Conservation (phyloP, 1,140 invertebrate genomes). For the Maconellicoccus hirsutus region DNA sequence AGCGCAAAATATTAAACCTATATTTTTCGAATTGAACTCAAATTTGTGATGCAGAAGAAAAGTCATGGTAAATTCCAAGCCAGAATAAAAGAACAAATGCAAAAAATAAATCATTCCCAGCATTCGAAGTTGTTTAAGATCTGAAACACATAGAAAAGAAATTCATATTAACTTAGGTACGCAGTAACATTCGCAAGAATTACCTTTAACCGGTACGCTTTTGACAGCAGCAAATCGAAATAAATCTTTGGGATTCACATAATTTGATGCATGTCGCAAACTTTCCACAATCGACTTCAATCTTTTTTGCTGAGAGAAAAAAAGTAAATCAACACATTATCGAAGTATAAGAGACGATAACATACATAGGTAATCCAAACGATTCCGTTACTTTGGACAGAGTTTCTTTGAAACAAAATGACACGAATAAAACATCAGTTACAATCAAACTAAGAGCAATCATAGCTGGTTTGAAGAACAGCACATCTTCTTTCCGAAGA, state of each 20-base stretch:
- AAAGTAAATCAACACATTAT: constrained; percentile 26
- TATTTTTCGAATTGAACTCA: constrained; percentile 84
- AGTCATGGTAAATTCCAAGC: constrained; percentile 93
- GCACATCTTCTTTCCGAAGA: constrained; percentile 45
- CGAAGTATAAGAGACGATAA: background rate
- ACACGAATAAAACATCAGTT: constrained; percentile 66
- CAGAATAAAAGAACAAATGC: constrained; percentile 94
- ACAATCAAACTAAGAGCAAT: constrained; percentile 70
- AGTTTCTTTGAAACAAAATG: constrained; percentile 71
- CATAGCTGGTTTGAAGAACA: constrained; percentile 73
- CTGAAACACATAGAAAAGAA: constrained; percentile 34
- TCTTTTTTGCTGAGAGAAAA: constrained; percentile 49
- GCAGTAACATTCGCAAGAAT: no score
- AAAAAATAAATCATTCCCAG: constrained; percentile 84
- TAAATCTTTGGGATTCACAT: constrained; percentile 55
- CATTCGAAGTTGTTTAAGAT: constrained; percentile 51
- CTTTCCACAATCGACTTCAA: constrained; percentile 50
- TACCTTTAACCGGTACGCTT: constrained; percentile 38
- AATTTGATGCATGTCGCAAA: constrained; percentile 57
- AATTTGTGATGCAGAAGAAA: constrained; percentile 93
- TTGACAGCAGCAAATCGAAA: constrained; percentile 55
- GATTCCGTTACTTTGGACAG: constrained; percentile 52
- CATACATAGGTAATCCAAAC: background rate
- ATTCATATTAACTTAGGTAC: no score
- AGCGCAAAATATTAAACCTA: constrained; percentile 94